Percentiles rank a stretch among this genome's conserved stretches.
phyloP scores from a whole-genome alignment of 2,113 vertebrate species.

The Gymnobelideus leadbeateri region DNA sequence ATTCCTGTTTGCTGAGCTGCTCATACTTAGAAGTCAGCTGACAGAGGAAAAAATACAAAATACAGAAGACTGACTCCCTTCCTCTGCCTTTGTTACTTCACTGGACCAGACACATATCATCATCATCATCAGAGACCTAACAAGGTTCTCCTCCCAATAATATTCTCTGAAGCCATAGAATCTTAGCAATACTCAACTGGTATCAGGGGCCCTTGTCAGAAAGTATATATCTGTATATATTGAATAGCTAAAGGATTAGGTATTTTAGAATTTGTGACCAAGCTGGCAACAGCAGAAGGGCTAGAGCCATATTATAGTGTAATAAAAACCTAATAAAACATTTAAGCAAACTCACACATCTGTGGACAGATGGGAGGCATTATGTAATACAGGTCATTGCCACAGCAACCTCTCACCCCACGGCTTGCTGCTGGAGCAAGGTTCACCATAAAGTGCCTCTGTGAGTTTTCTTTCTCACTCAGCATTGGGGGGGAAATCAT shows the following conservation, averaged over 20 bases:
- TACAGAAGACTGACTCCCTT: conserved; percentile 34
- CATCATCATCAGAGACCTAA: not conserved
- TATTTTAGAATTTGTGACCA: conserved; percentile 79
- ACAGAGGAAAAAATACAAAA: conserved; percentile 9
- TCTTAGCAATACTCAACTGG: conserved; percentile 55
- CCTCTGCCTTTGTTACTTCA: conserved; percentile 23
- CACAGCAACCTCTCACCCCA: conserved; percentile 81
- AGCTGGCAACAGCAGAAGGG: conserved; percentile 79
- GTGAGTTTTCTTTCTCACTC: conserved; percentile 77
- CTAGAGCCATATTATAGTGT: conserved; percentile 74
- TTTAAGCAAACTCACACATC: conserved; percentile 84
- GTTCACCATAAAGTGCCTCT: conserved; percentile 73
- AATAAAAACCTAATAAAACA: conserved; percentile 84
- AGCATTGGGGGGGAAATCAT: conserved; percentile 52
- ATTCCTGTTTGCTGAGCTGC: not conserved
- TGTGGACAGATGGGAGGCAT: conserved; percentile 85
- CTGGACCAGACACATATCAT: conserved; percentile 19
- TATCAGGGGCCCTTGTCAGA: conserved; percentile 64
- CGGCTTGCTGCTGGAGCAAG: conserved; percentile 77
- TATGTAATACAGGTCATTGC: conserved; percentile 83
- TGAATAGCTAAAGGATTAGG: conserved; percentile 80
- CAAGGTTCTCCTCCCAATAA: not conserved
- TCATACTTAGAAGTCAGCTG: not conserved
- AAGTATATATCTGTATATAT: conserved; percentile 54
- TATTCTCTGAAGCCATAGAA: not conserved